Base-by-base conservation (phyloP, 2,888 invertebrate species). In the Zhengitettix transpicula region DNA sequence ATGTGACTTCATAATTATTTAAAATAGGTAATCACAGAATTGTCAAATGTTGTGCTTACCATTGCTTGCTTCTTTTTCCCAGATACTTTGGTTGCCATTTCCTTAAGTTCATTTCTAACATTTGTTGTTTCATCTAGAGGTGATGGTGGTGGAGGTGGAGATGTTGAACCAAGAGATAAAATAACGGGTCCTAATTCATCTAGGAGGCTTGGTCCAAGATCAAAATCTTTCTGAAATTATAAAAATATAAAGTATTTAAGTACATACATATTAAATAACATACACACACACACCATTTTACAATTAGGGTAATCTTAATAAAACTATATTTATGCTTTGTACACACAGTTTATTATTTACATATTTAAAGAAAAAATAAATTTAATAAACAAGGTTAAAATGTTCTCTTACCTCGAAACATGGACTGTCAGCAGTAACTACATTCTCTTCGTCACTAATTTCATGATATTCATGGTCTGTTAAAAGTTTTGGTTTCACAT, bases 141-240 rank as follows among this genome's bases (percentile, higher is more conserved):
- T 52, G 73, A 71, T 11, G 68, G 75, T 0, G 71, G 69, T 10
- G 67, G 68, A 14, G 65, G 67, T 15, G 67, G 67, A n/a, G 72
- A 72, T 1, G 74, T 71, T 42, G 73, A 70, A 1, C 64, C 60
- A 66, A 66, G 60, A 62, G 66, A 84, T 57, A 84, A 84, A 69
- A 96, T 89, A 78, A 96, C 89, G 59, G 90, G 86, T 68, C 89
- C 88, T 80, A 90, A 88, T 72, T 90, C 89, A 68, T 93, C 95
- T 70, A 96, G 77, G 58, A 97, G 76, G 63, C 94, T 94, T 14
- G 92, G 89, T 9, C 94, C 92, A 69, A 89, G 84, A 69, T 91
- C 90, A 65, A 86, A 78, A 67, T 58, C 74, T 72, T 69, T 68
- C 67, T 68, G 58, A 0, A 60, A 61, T 54, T 40, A 51, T 58